Base-by-base conservation (phyloP, 2,888 invertebrate species). In the Caenorhabditis panamensis region DNA sequence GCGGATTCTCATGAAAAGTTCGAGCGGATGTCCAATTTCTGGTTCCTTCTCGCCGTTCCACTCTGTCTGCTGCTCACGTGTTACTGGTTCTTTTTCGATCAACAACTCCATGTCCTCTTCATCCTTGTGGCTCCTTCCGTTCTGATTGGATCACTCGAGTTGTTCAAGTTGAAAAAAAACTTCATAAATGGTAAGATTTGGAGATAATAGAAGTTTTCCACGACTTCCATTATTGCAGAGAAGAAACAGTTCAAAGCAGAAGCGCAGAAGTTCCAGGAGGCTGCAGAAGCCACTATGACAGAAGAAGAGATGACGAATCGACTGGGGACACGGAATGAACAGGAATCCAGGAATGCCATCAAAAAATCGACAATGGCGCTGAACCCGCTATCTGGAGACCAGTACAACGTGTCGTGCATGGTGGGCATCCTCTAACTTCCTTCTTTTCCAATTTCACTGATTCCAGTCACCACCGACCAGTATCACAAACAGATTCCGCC, bases 41-140 rank as follows among this genome's bases (percentile, higher is more conserved):
- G 73, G 64, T 18, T 20, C 16, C 1, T 36, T 20, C 1, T 49
- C 1, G 24, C 58, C 0, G 0, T 41, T 2, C 6, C 47, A 13
- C 16, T 73, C 56, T 18, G 16, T 28, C 5, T 8, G 16, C 8
- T 1, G 20, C 20, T 31, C 5, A 4, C 31, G 5, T 31, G 4
- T 9, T 73, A 73, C 37, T 64, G 64, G 59, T 59, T 26, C 31
- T 73, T 63, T 6, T 20, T 73, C 16, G 66, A 73, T 66, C n/a
- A 28, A 16, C 9, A 41, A 3, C 5, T 41, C 16, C 3, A 13
- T 16, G 16, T 9, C 13, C 2, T 58, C 0, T 36, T 13, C 3
- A 18, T 26, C 11, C 0, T 20, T n/a, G 47, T 49, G 2, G 4
- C 20, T 22, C 68, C 58, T 11, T 22, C 36, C 2, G 28, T 58